Percentiles rank a stretch among this genome's conserved stretches.
phyloP scores from a whole-genome alignment of 2,797 vertebrate species.

The Gymnoscopelus braueri region DNA sequence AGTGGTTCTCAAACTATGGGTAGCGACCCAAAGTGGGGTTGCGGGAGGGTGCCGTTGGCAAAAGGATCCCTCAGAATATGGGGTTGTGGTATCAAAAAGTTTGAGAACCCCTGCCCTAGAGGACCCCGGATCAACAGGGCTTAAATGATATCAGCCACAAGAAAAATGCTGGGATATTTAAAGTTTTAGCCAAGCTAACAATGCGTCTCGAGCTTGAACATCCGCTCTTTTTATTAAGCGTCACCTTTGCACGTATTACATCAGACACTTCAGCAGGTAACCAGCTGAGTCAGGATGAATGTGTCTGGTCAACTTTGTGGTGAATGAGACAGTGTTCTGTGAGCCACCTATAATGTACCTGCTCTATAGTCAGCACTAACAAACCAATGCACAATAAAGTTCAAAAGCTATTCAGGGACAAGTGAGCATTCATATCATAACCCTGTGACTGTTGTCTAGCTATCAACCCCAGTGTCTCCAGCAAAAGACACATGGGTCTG shows the following conservation, averaged over 20 bases:
- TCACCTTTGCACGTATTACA: too few species aligned
- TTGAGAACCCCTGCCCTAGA: too few species aligned
- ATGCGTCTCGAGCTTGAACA: too few species aligned
- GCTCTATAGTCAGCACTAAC: slow-evolving; percentile 7
- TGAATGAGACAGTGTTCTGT: slow-evolving; percentile 3
- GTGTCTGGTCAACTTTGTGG: not conserved
- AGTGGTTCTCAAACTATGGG: too few species aligned
- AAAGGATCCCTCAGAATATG: too few species aligned
- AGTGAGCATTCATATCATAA: slow-evolving; percentile 27
- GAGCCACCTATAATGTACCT: slow-evolving; percentile 5
- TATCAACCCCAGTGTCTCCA: slow-evolving; percentile 1
- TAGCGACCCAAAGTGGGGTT: too few species aligned
- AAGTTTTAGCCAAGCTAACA: too few species aligned
- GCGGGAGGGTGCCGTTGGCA: too few species aligned
- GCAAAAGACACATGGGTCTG: slow-evolving; percentile 44
- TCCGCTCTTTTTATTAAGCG: too few species aligned
- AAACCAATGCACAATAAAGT: slow-evolving; percentile 34
- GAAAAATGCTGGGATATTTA: too few species aligned
- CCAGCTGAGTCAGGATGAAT: not conserved
- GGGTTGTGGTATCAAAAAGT: too few species aligned
- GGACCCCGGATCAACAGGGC: too few species aligned
- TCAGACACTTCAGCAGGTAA: not conserved
- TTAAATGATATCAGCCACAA: not conserved
- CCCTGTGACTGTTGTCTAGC: slow-evolving; percentile 42
- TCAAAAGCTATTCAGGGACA: slow-evolving; percentile 45